Conservation (phyloP, 2,113 vertebrate genomes). For the Macrotis lagotis region DNA sequence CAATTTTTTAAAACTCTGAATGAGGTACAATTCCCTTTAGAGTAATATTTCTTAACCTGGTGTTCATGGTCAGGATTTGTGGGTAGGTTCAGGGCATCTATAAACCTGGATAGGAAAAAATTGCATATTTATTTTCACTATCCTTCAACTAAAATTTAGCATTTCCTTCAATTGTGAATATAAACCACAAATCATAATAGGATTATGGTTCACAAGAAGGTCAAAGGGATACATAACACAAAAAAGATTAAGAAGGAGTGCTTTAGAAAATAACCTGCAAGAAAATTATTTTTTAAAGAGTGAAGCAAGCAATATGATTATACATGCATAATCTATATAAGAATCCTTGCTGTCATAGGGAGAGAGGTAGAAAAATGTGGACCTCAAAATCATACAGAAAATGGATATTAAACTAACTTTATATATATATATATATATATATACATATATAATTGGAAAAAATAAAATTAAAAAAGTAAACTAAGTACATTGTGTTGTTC, state of each 20-base stretch:
- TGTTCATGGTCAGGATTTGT: background rate
- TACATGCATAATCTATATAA: no score
- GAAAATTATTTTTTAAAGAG: background rate
- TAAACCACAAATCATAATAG: background rate
- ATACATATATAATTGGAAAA: no score
- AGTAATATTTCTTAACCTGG: background rate
- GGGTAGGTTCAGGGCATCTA: background rate
- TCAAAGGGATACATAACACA: background rate
- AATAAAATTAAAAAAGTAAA: background rate
- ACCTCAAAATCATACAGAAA: no score
- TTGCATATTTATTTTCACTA: background rate
- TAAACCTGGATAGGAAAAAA: background rate
- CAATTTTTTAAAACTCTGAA: background rate
- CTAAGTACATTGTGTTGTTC: background rate
- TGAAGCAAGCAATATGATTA: no score
- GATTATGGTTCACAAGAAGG: background rate
- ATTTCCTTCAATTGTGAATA: background rate
- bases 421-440: no score
- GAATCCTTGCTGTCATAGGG: no score
- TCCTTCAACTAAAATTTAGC: background rate
- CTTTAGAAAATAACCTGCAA: background rate
- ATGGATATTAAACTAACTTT: no score
- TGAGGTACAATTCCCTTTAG: background rate
- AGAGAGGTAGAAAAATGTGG: no score
- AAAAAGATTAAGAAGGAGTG: background rate